Conservation (phyloP, 1,140 invertebrate species). For the Drosophila parvula region DNA sequence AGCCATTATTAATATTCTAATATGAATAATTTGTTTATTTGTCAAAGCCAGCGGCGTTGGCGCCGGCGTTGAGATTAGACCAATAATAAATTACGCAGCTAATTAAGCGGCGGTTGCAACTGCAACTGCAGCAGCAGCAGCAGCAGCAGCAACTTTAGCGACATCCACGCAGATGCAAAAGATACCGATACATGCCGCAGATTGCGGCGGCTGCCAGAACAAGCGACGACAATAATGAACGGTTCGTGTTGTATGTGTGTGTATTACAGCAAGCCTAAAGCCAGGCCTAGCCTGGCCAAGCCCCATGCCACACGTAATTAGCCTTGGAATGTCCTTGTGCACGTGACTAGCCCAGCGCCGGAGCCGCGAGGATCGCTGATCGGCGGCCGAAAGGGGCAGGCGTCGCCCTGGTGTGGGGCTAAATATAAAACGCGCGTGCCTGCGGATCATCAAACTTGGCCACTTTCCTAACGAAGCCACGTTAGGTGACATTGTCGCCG, state of each 20-base stretch:
- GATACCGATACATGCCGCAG: constrained; percentile 72
- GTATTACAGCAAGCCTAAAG: constrained; percentile 48
- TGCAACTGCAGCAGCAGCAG: constrained; percentile 27
- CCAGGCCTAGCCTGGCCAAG: constrained; percentile 28
- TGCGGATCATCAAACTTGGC: constrained; percentile 72
- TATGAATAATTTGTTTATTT: constrained; percentile 79
- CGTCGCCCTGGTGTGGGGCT: constrained; percentile 52
- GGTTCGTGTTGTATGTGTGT: constrained; percentile 63
- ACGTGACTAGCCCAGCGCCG: constrained; percentile 69
- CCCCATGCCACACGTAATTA: constrained; percentile 76
- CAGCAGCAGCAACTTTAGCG: constrained; percentile 13
- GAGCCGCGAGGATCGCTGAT: constrained; percentile 11
- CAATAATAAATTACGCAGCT: constrained; percentile 81
- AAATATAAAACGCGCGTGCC: constrained; percentile 80
- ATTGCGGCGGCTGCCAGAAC: constrained; percentile 46
- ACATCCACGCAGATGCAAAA: constrained; percentile 79
- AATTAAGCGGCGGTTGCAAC: constrained; percentile 67
- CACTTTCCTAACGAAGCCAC: constrained; percentile 13
- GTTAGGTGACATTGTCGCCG: constrained; percentile 48
- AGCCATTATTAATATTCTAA: constrained; percentile 68
- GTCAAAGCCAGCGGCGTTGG: constrained; percentile 70
- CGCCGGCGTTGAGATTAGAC: constrained; percentile 69
- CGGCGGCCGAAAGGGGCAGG: constrained; percentile 12
- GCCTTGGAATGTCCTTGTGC: constrained; percentile 83
- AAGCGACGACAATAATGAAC: constrained; percentile 71